These are phyloP conservation scores for Drosophila bunnanda DNA, from an alignment of 2,888 invertebrate species.

Conservation along the genomic window DNA sequence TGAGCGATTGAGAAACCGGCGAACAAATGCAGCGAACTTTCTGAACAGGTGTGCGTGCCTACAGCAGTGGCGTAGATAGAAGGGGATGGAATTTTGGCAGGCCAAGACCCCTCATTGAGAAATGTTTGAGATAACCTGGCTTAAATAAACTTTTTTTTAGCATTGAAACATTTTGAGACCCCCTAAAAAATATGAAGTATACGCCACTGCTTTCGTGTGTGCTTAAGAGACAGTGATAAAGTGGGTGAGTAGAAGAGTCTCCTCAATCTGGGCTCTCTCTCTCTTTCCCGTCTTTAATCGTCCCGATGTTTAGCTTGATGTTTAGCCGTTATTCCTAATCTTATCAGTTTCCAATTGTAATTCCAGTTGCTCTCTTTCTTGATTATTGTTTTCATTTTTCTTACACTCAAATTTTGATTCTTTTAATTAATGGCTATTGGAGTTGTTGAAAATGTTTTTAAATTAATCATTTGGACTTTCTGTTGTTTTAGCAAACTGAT, in stretches of 20 bases:
- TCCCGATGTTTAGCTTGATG: conserved; percentile 31
- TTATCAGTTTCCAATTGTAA: conserved; percentile 56
- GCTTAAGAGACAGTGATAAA: not conserved
- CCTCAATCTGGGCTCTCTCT: conserved; percentile 3
- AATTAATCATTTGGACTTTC: not conserved
- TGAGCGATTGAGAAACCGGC: conserved; percentile 16
- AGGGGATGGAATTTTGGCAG: not conserved
- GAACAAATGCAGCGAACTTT: not conserved
- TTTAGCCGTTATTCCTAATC: conserved; percentile 51
- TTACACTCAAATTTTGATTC: conserved; percentile 15
- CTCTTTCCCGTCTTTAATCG: conserved; percentile 8
- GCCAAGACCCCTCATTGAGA: not conserved
- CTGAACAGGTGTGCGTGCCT: conserved; percentile 14
- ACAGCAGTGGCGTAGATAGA: not conserved
- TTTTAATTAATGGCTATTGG: conserved; percentile 6
- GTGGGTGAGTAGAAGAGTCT: not conserved
- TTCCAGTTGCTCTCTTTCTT: conserved; percentile 20
- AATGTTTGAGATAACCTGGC: not conserved
- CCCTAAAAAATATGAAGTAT: too few relatives aligned
- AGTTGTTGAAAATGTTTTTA: not conserved
- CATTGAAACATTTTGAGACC: not conserved
- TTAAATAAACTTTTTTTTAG: not conserved
- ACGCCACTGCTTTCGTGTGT: not conserved
- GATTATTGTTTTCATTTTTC: conserved; percentile 27
- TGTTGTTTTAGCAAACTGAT: not conserved